Evolutionary conservation across 2,888 invertebrate genomes (phyloP).

Genomic region (Aphidoletes aphidimyza): DNA sequence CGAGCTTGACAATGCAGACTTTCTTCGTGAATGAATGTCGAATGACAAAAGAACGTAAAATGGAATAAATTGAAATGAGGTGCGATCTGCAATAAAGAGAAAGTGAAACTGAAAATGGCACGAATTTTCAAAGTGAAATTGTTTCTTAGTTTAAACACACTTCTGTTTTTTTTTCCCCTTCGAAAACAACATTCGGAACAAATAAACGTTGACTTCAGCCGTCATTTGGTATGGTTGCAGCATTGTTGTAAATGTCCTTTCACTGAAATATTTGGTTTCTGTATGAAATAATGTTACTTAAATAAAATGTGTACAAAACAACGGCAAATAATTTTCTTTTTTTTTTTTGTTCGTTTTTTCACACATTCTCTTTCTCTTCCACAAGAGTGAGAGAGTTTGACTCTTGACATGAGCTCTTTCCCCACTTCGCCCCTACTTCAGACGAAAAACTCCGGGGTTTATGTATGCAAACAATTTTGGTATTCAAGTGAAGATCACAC

Average conservation of each 20-base stretch:
- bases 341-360: not conserved
- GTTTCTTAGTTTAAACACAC: constrained; percentile 11
- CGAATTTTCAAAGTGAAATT: constrained; percentile 23
- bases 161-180: too few species aligned
- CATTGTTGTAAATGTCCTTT: not conserved
- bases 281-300: not conserved
- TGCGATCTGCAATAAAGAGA: too few species aligned
- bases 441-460: too few species aligned
- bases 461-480: not conserved
- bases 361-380: not conserved
- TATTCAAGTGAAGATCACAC: not conserved
- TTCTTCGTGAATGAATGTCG: not conserved
- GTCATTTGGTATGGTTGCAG: not conserved
- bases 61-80: not conserved
- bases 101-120: not conserved
- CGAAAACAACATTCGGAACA: not conserved
- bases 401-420: too few species aligned
- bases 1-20: not conserved
- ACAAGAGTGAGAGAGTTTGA: too few species aligned
- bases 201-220: not conserved
- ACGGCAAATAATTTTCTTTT: constrained; percentile 1
- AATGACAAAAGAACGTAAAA: not conserved
- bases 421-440: too few species aligned
- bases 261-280: not conserved
- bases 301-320: constrained; percentile 7